Percentiles rank a stretch among this genome's conserved stretches.
Evolutionary conservation across 2,888 invertebrate genomes (phyloP).

Genomic region (Scaptomyza reducta): DNA sequence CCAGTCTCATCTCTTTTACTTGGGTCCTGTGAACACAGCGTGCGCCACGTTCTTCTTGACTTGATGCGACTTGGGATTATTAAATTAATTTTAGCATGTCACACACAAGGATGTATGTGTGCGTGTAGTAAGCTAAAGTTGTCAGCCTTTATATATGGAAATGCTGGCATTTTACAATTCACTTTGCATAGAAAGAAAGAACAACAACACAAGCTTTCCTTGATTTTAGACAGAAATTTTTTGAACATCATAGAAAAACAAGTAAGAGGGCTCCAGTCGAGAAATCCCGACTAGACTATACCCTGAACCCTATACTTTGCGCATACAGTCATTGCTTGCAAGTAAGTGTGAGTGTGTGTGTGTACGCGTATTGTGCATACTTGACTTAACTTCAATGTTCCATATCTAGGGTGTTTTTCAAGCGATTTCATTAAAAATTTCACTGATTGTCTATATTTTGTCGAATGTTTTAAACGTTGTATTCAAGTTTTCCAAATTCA

Average conservation of each 20-base stretch:
- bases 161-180: conserved; percentile 64
- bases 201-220: conserved; percentile 7
- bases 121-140: conserved; percentile 5
- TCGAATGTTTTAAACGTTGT: no score
- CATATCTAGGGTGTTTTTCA: no score
- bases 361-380: no score
- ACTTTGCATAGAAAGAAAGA: conserved; percentile 47
- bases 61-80: conserved; percentile 28
- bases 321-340: no score
- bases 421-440: no score
- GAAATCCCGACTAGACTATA: no score
- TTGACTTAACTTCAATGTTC: no score
- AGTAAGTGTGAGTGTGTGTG: no score
- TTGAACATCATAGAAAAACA: conserved; percentile 5
- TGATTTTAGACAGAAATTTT: conserved; percentile 29
- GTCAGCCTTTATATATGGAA: conserved; percentile 39
- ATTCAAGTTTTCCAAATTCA: no score
- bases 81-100: conserved; percentile 49
- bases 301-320: no score
- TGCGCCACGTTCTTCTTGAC: conserved; percentile 3
- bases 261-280: no score
- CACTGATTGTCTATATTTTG: no score
- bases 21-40: background rate
- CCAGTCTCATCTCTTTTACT: background rate
- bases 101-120: conserved; percentile 13